These are phyloP conservation scores for Nanger granti DNA, from an alignment of 2,113 vertebrate genomes.

Conservation along the genomic window DNA sequence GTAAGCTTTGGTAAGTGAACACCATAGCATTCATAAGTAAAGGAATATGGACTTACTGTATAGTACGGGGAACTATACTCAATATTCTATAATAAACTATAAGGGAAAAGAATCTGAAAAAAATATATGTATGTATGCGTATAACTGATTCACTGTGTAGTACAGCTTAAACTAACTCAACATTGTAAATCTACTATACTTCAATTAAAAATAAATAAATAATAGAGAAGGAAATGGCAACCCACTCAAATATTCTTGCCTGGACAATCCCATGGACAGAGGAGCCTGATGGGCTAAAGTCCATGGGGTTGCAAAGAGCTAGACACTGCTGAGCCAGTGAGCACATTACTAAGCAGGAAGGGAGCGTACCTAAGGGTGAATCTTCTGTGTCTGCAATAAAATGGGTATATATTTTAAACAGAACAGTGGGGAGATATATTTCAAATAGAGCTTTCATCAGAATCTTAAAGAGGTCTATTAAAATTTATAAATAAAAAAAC, in stretches of 20 bases:
- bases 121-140: background rate
- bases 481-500: background rate
- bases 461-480: background rate
- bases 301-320: background rate
- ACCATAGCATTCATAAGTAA: background rate
- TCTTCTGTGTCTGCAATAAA: background rate
- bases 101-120: background rate
- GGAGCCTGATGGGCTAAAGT: background rate
- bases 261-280: background rate
- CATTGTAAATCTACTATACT: background rate
- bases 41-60: background rate
- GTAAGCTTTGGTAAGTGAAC: background rate
- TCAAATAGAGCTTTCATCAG: background rate
- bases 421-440: background rate
- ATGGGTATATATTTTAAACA: background rate
- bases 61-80: background rate
- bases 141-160: background rate
- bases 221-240: background rate
- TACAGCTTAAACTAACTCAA: background rate
- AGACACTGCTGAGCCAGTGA: background rate
- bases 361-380: background rate
- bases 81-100: background rate
- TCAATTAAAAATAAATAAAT: background rate
- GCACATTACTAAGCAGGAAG: background rate
- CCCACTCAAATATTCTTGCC: background rate